Evolutionary conservation across 2,888 invertebrate species (phyloP).

Genomic region (Zygothrica quintamaculata): DNA sequence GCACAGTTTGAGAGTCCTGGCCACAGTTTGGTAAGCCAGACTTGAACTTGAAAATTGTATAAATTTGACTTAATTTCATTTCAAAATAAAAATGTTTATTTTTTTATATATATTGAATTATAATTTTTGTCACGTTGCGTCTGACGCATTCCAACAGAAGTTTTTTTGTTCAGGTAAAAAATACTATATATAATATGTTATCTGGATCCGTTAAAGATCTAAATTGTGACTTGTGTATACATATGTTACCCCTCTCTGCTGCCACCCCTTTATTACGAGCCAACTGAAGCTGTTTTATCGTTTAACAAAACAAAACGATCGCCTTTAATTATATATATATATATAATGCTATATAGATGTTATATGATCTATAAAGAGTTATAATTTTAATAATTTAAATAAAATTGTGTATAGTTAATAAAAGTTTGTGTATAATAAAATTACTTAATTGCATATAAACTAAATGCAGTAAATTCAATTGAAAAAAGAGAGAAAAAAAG

Average conservation of each 20-base stretch:
- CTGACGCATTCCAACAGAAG: too few species aligned
- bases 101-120: not conserved
- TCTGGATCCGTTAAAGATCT: too few species aligned
- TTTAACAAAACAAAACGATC: too few species aligned
- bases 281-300: too few species aligned
- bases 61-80: not conserved
- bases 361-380: not conserved
- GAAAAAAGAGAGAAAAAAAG: too few species aligned
- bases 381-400: too few species aligned
- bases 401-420: too few species aligned
- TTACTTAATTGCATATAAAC: slow-evolving; percentile 25
- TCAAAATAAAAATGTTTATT: not conserved
- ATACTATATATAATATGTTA: too few species aligned
- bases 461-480: slow-evolving; percentile 31
- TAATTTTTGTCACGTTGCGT: slow-evolving; percentile 6
- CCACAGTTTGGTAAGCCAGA: not conserved
- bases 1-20: slow-evolving; percentile 42
- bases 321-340: not conserved
- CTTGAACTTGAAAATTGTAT: slow-evolving; percentile 7
- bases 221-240: too few species aligned
- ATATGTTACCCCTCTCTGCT: too few species aligned
- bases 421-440: slow-evolving; percentile 6
- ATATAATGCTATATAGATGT: not conserved
- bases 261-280: too few species aligned
- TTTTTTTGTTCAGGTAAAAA: too few species aligned